Base-by-base conservation (phyloP, 2,113 vertebrate genomes). In the Cephalopholis sonnerati region DNA sequence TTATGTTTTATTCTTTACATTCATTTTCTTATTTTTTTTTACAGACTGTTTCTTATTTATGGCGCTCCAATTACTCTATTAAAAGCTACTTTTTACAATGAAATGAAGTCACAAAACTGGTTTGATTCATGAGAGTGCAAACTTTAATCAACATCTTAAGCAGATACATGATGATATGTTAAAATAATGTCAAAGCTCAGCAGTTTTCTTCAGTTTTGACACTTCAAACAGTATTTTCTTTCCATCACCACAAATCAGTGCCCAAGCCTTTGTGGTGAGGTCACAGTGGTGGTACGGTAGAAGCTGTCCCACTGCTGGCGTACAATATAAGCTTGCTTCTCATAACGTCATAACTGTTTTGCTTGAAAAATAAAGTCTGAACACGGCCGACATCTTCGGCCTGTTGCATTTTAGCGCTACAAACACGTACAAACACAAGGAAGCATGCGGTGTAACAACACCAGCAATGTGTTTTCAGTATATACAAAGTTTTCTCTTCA, bases 91-190 rank as follows among this genome's bases (percentile, higher is more conserved):
- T 12, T 44, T 44, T 4, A 48, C 13, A 17, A 32, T 16, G 20
- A 71, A 71, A 66, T 39, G 0, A 83, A 75, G 58, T 48, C 50
- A 80, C 58, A 77, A 39, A 55, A 50, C 58, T 22, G 22, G 1
- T 51, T 84, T 63, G 41, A 39, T 79, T 87, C 71, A 80, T 86
- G 75, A 76, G 87, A 95, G 91, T 92, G 94, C 84, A 93, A 94
- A 93, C 79, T 96, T 96, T 95, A 96, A 91, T 96, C 70, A 85
- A 83, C 82, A 88, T 77, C 50, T 83, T 89, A 63, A 89, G 94
- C 85, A 90, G 79, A 79, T 77, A 74, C 55, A 84, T 84, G 71
- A 87, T 65, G 72, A 91, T 55, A 80, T 88, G 81, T 84, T 88
- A 11, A 78, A 91, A 70, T 59, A 51, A 89, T 68, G 80, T 80